phyloP scores from a whole-genome alignment of 2,113 vertebrate genomes.

The Dryoscopus gambensis region DNA sequence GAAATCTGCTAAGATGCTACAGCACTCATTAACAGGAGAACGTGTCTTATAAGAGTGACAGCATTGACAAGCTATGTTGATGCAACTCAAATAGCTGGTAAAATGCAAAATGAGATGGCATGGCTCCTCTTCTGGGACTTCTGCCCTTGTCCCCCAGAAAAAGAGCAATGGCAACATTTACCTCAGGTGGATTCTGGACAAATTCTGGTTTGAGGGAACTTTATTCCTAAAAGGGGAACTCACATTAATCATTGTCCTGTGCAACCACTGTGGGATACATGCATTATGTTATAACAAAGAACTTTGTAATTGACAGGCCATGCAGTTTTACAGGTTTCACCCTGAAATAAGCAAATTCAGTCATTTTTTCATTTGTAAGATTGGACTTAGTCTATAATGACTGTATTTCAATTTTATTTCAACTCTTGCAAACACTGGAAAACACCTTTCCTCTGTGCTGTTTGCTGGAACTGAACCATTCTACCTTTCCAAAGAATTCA shows the following conservation, averaged over 20 bases:
- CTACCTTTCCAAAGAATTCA: not conserved
- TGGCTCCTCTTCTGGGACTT: not conserved
- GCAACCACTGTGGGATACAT: not conserved
- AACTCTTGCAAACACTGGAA: not conserved
- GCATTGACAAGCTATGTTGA: not conserved
- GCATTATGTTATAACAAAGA: not conserved
- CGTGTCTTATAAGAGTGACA: not conserved
- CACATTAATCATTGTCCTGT: too few relatives aligned
- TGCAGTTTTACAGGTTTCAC: not conserved
- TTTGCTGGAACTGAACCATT: not conserved
- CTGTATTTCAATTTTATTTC: not conserved
- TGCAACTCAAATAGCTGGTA: not conserved
- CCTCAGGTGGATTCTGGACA: not conserved
- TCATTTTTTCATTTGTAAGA: not conserved
- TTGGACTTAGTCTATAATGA: not conserved
- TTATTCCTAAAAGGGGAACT: not conserved
- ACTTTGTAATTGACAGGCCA: not conserved
- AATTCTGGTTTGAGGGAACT: not conserved
- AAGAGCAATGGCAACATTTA: accelerated
- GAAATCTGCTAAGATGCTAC: not conserved
- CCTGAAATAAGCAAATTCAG: not conserved
- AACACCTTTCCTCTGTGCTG: not conserved
- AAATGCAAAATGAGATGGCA: not conserved
- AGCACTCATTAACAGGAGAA: not conserved
- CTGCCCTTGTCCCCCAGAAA: not conserved